phyloP scores from a whole-genome alignment of 2,888 invertebrate species.

The Belgica antarctica region DNA sequence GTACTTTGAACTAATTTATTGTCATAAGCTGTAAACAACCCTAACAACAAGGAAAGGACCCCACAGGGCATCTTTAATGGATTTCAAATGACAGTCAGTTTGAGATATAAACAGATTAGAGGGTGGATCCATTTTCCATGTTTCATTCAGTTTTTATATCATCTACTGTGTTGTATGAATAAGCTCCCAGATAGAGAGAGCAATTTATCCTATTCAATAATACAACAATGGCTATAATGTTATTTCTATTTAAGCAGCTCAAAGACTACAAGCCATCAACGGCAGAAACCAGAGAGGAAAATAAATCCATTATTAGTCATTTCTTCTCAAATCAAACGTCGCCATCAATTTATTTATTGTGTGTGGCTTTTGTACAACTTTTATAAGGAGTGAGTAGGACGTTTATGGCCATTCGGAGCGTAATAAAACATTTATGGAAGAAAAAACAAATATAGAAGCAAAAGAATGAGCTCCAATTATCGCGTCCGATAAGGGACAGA shows the following conservation, averaged over 20 bases:
- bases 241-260: slow-evolving; percentile 26
- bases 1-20: no score
- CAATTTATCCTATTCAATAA: slow-evolving; percentile 41
- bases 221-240: slow-evolving; percentile 27
- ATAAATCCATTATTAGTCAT: slow-evolving; percentile 37
- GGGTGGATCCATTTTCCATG: slow-evolving; percentile 21
- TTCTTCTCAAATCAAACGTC: slow-evolving; percentile 9
- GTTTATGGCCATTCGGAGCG: slow-evolving; percentile 25
- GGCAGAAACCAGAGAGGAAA: slow-evolving; percentile 11
- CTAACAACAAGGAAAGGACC: not conserved
- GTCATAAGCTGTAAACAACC: slow-evolving; percentile 4
- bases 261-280: slow-evolving; percentile 12
- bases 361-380: slow-evolving; percentile 13
- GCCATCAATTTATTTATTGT: slow-evolving; percentile 42
- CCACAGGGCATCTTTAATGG: slow-evolving; percentile 43
- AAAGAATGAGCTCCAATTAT: not conserved
- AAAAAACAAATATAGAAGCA: not conserved
- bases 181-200: not conserved
- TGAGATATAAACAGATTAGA: slow-evolving; percentile 40
- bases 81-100: slow-evolving; percentile 38
- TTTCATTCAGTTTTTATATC: not conserved
- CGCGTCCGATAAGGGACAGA: no score
- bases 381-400: slow-evolving; percentile 26
- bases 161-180: no score
- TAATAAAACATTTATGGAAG: slow-evolving; percentile 39